Evolutionary conservation across 1,140 invertebrate species (phyloP), one percentile per base, ranked within the genome.

Genomic region (Ephestia elutella): DNA sequence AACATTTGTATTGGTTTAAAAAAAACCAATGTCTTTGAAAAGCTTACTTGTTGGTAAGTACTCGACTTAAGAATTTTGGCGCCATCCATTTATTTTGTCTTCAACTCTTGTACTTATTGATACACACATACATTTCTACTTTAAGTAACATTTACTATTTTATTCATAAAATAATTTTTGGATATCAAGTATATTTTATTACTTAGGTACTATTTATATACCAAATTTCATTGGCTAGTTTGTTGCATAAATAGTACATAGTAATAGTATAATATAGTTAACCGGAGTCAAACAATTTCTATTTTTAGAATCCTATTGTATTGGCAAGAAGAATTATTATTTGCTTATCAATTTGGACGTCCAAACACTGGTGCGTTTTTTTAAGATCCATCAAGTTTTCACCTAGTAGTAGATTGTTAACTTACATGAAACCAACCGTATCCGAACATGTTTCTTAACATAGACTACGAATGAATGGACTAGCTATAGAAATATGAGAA

Each of bases 331-430:
- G 30, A 44, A 44, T 17, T 5, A 4, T 38, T 38, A 3, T 44
- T 15, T 15, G 38, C 15, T 10, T 2, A 44, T 2, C 15, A 44
- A 15, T 44, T 44, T 44, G 5, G 38, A 44, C 38, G 38, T 4
- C 15, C 38, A 44, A 15, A 35, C 32, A 17, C 15, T 44, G 38
- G 38, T 15, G 15, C 15, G 15, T 44, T 44, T 44, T n/a, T 44
- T 44, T 15, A 44, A 44, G 38, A n/a, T 2, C 13, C 38, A 13
- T 44, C 38, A 17, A 44, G 38, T 44, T 44, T 44, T 44, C 38
- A 44, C 38, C 38, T 44, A 44, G 38, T 44, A 32, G 38, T 15
- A 44, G 38, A 44, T 44, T 44, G 38, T 44, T 44, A 44, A 44
- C 38, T 44, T 44, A 44, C 38, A 44, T 17, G 38, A 15, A 44